Conservation (phyloP, 1,140 invertebrate species). For the Cardiocondyla obscurior region DNA sequence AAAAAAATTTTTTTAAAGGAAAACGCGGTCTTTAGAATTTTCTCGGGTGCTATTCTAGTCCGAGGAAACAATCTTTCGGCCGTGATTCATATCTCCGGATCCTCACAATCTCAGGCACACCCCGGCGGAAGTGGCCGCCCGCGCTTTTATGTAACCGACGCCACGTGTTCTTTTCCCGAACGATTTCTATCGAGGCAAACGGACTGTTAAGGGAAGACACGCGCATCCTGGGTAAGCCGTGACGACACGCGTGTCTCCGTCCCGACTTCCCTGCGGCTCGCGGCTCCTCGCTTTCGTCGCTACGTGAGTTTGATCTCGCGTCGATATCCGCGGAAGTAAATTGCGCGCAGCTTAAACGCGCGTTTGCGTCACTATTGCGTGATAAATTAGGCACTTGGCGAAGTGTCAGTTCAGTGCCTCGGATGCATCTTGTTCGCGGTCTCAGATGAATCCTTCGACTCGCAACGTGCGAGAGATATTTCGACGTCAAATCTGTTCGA, state of each 20-base stretch:
- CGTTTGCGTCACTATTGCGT: neutral
- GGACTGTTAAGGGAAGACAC: slow-evolving; percentile 78
- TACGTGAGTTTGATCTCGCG: slow-evolving; percentile 47
- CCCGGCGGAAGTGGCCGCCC: slow-evolving; percentile 66
- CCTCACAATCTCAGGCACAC: slow-evolving; percentile 44
- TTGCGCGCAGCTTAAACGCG: slow-evolving; percentile 6
- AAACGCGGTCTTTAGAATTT: neutral
- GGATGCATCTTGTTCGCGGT: neutral
- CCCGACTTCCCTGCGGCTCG: slow-evolving; percentile 32
- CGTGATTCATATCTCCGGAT: slow-evolving; percentile 62
- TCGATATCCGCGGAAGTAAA: slow-evolving; percentile 40
- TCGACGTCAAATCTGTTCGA: neutral
- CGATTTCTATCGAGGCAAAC: slow-evolving; percentile 69
- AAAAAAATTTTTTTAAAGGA: neutral
- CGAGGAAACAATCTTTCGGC: slow-evolving; percentile 61
- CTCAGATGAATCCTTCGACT: neutral
- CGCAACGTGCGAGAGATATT: too few relatives aligned
- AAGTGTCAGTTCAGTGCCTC: neutral
- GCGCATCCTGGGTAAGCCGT: slow-evolving; percentile 82
- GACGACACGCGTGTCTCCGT: slow-evolving; percentile 77
- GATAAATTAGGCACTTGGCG: neutral
- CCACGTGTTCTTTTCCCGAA: slow-evolving; percentile 75
- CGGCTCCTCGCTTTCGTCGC: slow-evolving; percentile 49
- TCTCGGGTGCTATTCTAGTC: neutral
- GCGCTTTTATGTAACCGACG: slow-evolving; percentile 73